These are phyloP conservation scores for Bombus breviceps DNA, from an alignment of 1,140 invertebrate species.

Conservation along the genomic window DNA sequence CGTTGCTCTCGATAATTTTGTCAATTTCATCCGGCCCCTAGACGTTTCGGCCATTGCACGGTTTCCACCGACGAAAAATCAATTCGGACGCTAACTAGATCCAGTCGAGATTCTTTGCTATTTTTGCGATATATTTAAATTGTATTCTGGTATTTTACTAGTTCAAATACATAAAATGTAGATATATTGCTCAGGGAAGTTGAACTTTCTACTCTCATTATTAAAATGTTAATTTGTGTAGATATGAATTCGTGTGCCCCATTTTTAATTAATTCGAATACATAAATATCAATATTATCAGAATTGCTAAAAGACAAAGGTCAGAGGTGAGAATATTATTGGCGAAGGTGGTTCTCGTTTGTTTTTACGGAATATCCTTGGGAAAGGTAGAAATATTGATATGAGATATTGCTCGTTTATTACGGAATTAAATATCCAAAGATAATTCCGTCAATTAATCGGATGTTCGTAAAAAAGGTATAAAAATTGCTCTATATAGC, in stretches of 20 bases:
- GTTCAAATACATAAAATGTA: background rate
- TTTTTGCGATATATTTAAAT: background rate
- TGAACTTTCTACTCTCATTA: background rate
- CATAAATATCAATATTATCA: background rate
- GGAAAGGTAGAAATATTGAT: background rate
- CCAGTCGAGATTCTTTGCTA: background rate
- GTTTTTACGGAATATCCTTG: background rate
- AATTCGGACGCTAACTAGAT: background rate
- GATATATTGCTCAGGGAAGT: background rate
- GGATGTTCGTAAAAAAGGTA: background rate
- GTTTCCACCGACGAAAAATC: constrained; percentile 6
- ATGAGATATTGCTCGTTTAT: background rate
- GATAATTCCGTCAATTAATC: background rate
- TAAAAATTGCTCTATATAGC: no score
- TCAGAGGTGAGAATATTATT: background rate
- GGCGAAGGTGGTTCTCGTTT: background rate
- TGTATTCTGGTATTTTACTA: background rate
- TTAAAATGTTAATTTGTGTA: no score
- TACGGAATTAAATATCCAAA: background rate
- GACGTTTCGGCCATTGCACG: background rate
- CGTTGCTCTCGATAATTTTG: constrained; percentile 60
- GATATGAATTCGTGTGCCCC: background rate
- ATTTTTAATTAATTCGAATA: background rate
- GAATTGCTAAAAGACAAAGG: background rate
- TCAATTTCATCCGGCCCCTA: constrained; percentile 51